Evolutionary conservation across 2,888 invertebrate genomes (phyloP).

Genomic region (Yponomeuta cagnagella): DNA sequence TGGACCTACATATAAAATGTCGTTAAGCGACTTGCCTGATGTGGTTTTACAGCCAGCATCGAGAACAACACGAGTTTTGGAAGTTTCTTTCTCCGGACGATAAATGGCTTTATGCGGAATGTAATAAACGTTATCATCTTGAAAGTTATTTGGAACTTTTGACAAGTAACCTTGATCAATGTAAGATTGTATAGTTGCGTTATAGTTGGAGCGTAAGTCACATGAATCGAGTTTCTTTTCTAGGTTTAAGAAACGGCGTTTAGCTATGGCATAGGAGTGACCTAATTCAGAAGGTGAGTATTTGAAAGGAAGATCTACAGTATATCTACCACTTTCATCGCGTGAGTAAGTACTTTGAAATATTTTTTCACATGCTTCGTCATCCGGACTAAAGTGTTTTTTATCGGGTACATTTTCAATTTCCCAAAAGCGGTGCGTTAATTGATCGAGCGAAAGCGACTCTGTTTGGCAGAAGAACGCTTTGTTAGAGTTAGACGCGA

Average conservation of each 20-base stretch:
- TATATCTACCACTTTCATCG: not conserved
- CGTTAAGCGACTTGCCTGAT: slow-evolving; percentile 12
- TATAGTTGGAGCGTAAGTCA: slow-evolving; percentile 4
- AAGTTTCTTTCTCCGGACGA: slow-evolving; percentile 11
- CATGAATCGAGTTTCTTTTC: slow-evolving; percentile 4
- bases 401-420: slow-evolving; percentile 2
- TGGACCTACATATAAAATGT: slow-evolving; percentile 11
- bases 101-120: slow-evolving; percentile 13
- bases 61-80: slow-evolving; percentile 11
- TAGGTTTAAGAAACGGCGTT: not conserved
- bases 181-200: not conserved
- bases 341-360: not conserved
- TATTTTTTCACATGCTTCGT: not conserved
- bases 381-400: slow-evolving; percentile 6
- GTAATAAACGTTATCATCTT: not conserved
- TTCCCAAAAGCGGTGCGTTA: slow-evolving; percentile 11
- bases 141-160: not conserved
- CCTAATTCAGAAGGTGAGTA: not conserved
- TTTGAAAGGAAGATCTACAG: slow-evolving; percentile 9
- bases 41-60: slow-evolving; percentile 12
- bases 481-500: not conserved
- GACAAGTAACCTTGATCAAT: not conserved
- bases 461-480: not conserved
- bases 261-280: not conserved
- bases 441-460: not conserved